These are phyloP conservation scores for Xanthorhoe spadicearia DNA, from an alignment of 2,888 invertebrate species.

Conservation along the genomic window DNA sequence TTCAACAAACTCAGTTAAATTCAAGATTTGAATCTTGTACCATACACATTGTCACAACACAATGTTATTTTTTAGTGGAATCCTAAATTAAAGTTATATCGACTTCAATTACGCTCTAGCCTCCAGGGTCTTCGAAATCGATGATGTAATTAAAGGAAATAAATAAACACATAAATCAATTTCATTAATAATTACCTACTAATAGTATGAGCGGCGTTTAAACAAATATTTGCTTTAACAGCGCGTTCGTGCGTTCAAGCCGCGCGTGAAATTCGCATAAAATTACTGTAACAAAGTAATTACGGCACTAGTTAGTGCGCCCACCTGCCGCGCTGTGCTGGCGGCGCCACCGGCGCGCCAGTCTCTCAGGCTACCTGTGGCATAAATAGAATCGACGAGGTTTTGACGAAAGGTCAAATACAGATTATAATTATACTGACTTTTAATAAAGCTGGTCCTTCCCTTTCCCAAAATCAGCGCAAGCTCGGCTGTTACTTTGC, in stretches of 20 bases:
- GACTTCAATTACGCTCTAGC: neutral
- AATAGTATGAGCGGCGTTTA: neutral
- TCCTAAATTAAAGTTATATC: too few species aligned
- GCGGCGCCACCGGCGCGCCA: neutral
- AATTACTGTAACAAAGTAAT: conserved; percentile 3
- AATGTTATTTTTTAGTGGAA: too few species aligned
- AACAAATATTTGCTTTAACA: neutral
- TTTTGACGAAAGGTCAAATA: too few species aligned
- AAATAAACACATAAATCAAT: neutral
- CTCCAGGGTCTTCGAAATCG: neutral
- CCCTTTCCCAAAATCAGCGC: conserved; percentile 1
- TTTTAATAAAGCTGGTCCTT: neutral
- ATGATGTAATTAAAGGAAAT: neutral
- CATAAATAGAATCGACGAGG: neutral
- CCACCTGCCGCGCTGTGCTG: neutral
- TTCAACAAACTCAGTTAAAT: too few species aligned
- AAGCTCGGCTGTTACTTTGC: conserved; percentile 5
- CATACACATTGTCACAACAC: neutral
- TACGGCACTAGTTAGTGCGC: neutral
- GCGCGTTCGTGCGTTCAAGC: conserved; percentile 3
- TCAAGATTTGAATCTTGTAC: neutral
- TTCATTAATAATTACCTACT: neutral
- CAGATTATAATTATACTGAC: too few species aligned
- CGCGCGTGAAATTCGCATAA: neutral
- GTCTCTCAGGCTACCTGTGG: neutral